These are phyloP conservation scores for Tubiluchus corallicola DNA, from an alignment of 2,888 invertebrate species.

Conservation along the genomic window DNA sequence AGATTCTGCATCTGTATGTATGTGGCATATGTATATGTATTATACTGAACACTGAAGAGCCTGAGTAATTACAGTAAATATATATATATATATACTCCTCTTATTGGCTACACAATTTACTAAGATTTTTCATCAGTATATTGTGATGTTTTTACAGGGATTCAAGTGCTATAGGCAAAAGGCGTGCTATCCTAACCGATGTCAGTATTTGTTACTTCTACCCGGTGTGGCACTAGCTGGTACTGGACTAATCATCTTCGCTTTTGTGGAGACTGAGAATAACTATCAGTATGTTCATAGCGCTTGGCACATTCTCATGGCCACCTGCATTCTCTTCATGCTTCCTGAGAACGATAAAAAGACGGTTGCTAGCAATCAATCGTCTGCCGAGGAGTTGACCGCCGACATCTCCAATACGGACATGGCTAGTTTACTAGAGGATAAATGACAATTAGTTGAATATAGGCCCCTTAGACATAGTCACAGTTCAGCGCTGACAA, in stretches of 20 bases:
- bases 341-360: too few relatives aligned
- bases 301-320: conserved; percentile 41
- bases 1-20: too few relatives aligned
- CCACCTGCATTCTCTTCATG: conserved; percentile 27
- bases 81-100: conserved; percentile 5
- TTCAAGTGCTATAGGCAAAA: conserved; percentile 16
- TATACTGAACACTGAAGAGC: too few relatives aligned
- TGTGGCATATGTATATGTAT: too few relatives aligned
- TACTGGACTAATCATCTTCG: conserved; percentile 24
- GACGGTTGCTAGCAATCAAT: too few relatives aligned
- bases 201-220: conserved; percentile 20
- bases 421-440: too few relatives aligned
- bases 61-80: too few relatives aligned
- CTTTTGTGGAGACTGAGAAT: conserved; percentile 47
- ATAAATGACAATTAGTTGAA: too few relatives aligned
- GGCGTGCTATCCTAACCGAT: conserved; percentile 20
- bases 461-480: too few relatives aligned
- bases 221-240: conserved; percentile 25
- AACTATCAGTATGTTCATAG: conserved; percentile 79
- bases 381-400: too few relatives aligned
- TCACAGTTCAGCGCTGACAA: too few relatives aligned
- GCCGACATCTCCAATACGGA: too few relatives aligned
- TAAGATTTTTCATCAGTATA: not conserved
- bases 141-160: conserved; percentile 17
- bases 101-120: not conserved